These are phyloP conservation scores for Caenorhabditis sinica DNA, from an alignment of 2,888 invertebrate species.

Conservation along the genomic window DNA sequence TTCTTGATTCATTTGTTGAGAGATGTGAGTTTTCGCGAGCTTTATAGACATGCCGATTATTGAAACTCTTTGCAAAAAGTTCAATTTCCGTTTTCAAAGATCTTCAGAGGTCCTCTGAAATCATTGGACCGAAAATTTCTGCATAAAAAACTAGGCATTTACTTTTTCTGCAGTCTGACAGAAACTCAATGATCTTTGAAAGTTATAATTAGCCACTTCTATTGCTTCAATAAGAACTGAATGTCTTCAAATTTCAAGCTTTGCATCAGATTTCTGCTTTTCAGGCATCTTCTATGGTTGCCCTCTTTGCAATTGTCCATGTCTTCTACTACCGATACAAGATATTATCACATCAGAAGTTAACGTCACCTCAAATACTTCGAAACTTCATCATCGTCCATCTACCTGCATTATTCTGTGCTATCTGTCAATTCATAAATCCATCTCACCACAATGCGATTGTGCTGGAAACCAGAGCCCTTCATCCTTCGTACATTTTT, in stretches of 20 bases:
- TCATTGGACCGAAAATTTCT: neutral
- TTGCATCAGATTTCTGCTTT: slow-evolving; percentile 25
- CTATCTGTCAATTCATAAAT: slow-evolving; percentile 59
- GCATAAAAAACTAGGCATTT: neutral
- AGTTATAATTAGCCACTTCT: neutral
- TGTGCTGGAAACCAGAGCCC: slow-evolving; percentile 36
- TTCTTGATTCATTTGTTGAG: slow-evolving; percentile 55
- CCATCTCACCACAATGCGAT: slow-evolving; percentile 56
- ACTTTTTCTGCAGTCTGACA: neutral
- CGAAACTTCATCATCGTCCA: slow-evolving; percentile 59
- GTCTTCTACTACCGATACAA: slow-evolving; percentile 64
- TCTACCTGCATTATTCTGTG: slow-evolving; percentile 53
- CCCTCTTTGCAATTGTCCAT: slow-evolving; percentile 59
- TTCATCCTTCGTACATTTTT: slow-evolving; percentile 37
- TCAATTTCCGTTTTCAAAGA: too few relatives aligned
- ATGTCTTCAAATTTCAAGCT: slow-evolving; percentile 4
- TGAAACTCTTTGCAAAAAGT: neutral
- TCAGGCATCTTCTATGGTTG: slow-evolving; percentile 61
- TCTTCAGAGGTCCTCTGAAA: neutral
- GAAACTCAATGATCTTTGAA: neutral
- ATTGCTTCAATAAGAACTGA: neutral
- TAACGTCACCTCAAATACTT: slow-evolving; percentile 31
- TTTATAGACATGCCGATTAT: neutral
- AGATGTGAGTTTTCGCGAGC: slow-evolving; percentile 55
- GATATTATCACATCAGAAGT: slow-evolving; percentile 54